Base-by-base conservation (phyloP, 2,888 invertebrate species). In the Pseudolycoriella hygida region DNA sequence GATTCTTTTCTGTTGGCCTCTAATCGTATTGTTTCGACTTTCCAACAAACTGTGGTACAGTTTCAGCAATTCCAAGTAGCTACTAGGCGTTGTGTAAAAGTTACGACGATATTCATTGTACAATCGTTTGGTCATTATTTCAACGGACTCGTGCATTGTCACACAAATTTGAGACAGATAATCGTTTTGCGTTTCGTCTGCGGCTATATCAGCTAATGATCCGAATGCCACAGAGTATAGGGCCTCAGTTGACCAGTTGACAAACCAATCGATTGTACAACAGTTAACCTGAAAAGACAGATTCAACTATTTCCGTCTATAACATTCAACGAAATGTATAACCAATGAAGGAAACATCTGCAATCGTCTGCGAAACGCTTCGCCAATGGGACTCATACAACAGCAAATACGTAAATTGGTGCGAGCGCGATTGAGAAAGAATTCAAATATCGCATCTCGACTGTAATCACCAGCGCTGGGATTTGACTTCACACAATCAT, bases 231-330 rank as follows among this genome's bases (percentile, higher is more conserved):
- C 90, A 0, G 87, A 85, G 14, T 83, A 68, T 44, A 92, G 66
- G 12, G 90, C 90, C 57, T 90, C 90, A 11, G 76, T 72, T 0
- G 90, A 90, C 92, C 92, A 92, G 55, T 85, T 86, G 2, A 80
- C 79, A 61, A 89, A 92, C 92, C 93, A 93, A 60, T 93, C 89
- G 47, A 93, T 90, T 0, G 89, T 89, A 57, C 90, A 92, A 59
- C 90, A 92, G 64, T 92, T 93, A 5, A 86, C 81, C 50, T 93
- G 94, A 60, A 92, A 94, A 85, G 90, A 90, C 39, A 90, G 76
- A 54, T 92, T 6, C 92, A 74, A 37, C 85, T 77, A 49, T 86
- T 37, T 15, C 8, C 25, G 8, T 6, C 8, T 25, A 8, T 8
- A 25, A 4, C 4, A 25, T 25, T 8, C 8, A 25, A 25, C 25